Base-by-base conservation (phyloP, 2,888 invertebrate genomes). In the Apodemia arnacis region DNA sequence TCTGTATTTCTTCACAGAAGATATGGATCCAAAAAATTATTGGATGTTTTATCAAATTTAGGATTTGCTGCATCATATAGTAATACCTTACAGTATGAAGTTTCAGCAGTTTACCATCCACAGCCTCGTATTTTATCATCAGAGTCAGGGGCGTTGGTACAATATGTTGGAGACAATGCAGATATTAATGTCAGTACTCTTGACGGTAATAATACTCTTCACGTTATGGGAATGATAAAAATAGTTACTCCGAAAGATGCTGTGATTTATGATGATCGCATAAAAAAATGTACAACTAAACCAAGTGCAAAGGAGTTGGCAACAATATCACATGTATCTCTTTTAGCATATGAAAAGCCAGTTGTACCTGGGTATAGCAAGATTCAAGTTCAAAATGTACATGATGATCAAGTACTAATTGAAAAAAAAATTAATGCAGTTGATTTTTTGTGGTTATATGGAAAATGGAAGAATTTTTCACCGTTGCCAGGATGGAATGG, bases 401-500 rank as follows among this genome's bases (percentile, higher is more conserved):
- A 93, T 92, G 91, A 93, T 88, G 88, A 83, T 86, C 84, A 74
- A 88, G 89, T 86, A 94, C 85, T 88, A 41, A 87, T 87, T 63
- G 76, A 84, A 83, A 85, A 87, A 89, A 87, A 77, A 76, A 18
- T 77, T 44, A 83, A 87, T 79, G 84, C 54, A 86, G 83, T 85
- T 87, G 87, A 91, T 92, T 84, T 93, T 81, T 87, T 94, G 85
- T 95, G 95, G 94, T 90, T 95, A 86, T 95, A 93, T 72, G 94
- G 93, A 82, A 95, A 95, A 89, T 95, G 93, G 93, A 92, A 85
- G 79, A 88, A 94, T 88, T 21, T 88, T 87, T 82, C 85, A 88
- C 80, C 90, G 82, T 94, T 95, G 82, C 94, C 95, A 83, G 95
- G 95, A 21, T 96, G 95, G 95, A 95, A 95, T 88, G 95, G 95